These are phyloP conservation scores for Fukomys damarensis DNA, from an alignment of 2,113 vertebrate genomes.

Conservation along the genomic window DNA sequence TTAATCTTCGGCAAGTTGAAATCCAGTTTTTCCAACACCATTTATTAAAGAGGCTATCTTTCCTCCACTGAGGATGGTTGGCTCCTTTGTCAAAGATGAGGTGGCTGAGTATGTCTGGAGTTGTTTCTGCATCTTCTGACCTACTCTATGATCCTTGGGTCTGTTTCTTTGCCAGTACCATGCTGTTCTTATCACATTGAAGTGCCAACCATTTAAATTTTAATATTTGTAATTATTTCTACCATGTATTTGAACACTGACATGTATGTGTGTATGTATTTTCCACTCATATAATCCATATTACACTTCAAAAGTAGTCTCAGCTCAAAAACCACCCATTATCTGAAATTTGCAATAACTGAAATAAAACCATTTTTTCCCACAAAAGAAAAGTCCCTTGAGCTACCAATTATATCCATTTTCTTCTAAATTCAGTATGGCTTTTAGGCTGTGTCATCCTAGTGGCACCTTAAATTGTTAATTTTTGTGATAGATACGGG, in stretches of 20 bases:
- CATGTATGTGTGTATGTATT: not conserved
- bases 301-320: not conserved
- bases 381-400: not conserved
- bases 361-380: not conserved
- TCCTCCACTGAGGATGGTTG: too few relatives aligned
- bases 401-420: not conserved
- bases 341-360: not conserved
- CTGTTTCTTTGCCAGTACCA: too few relatives aligned
- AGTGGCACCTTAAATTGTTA: not conserved
- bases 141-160: too few relatives aligned
- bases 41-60: too few relatives aligned
- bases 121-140: too few relatives aligned
- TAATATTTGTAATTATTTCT: not conserved
- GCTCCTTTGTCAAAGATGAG: too few relatives aligned
- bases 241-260: not conserved
- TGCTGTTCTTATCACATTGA: too few relatives aligned
- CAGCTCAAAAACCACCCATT: not conserved
- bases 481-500: conserved; percentile 1
- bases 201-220: not conserved
- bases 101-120: too few relatives aligned
- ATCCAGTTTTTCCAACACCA: too few relatives aligned
- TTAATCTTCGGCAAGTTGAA: too few relatives aligned
- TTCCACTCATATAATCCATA: not conserved
- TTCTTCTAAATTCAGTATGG: not conserved
- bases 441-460: not conserved